phyloP scores from a whole-genome alignment of 2,113 vertebrate genomes.

The Callocephalon fimbriatum region DNA sequence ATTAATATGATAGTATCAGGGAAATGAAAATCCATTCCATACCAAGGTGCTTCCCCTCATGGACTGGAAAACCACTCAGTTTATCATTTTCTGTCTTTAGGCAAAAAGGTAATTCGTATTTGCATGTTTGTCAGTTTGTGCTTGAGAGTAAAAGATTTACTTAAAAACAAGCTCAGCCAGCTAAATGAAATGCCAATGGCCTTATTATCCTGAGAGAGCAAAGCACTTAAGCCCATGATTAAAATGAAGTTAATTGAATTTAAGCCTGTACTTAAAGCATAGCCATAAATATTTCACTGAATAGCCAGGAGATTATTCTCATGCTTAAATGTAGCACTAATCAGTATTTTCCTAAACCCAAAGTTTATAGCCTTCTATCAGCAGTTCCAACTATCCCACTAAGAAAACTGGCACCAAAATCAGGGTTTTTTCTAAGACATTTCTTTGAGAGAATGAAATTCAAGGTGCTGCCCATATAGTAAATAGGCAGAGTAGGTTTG shows the following conservation, averaged over 20 bases:
- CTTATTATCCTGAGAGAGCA: conserved; percentile 24
- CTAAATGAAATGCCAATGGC: conserved; percentile 45
- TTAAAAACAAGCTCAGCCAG: conserved; percentile 68
- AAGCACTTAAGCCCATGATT: conserved; percentile 52
- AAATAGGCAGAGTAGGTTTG: not conserved
- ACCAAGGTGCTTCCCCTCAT: conserved; percentile 58
- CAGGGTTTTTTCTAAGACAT: not conserved
- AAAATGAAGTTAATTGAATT: conserved; percentile 60
- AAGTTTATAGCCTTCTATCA: not conserved
- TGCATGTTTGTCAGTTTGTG: conserved; percentile 60
- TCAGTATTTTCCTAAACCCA: not conserved
- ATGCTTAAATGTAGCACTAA: not conserved
- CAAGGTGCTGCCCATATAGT: not conserved
- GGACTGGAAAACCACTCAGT: not conserved
- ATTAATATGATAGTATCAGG: conserved; percentile 63
- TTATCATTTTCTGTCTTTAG: conserved; percentile 64
- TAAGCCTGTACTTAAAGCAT: not conserved
- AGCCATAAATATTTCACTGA: conserved; percentile 5
- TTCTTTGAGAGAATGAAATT: not conserved
- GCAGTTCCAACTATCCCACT: not conserved
- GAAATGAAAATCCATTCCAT: conserved; percentile 40
- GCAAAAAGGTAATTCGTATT: conserved; percentile 49
- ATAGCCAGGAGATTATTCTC: not conserved
- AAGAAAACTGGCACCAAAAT: not conserved
- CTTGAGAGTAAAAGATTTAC: conserved; percentile 38